Evolutionary conservation across 2,797 vertebrate species (phyloP).

Genomic region (Lepidocolaptes lacrymiger): DNA sequence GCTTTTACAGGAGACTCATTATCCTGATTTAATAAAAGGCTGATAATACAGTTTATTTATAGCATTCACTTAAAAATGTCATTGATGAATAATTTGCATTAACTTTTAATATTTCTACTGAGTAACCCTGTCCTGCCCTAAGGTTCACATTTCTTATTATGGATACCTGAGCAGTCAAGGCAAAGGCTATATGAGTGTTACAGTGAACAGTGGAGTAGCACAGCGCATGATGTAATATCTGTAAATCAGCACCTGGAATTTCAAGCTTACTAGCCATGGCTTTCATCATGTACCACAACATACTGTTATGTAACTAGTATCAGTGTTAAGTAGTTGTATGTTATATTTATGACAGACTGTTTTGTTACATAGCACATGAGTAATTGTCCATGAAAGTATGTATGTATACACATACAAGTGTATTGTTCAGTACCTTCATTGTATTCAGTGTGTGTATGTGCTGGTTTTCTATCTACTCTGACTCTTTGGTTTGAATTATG

Average conservation of each 20-base stretch:
- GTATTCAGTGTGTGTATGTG: not conserved
- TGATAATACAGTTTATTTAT: not conserved
- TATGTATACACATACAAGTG: not conserved
- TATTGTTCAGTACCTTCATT: not conserved
- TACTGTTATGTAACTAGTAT: not conserved
- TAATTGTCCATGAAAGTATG: not conserved
- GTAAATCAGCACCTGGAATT: not conserved
- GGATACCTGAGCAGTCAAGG: not conserved
- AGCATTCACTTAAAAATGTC: not conserved
- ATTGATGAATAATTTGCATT: not conserved
- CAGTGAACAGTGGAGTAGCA: not conserved
- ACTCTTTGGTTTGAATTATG: not conserved
- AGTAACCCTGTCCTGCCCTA: accelerated
- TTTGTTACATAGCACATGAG: not conserved
- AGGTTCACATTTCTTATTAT: not conserved
- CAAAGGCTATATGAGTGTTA: not conserved
- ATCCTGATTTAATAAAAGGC: not conserved
- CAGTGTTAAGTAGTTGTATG: not conserved
- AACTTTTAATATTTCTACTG: not conserved
- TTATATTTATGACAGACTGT: not conserved
- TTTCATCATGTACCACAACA: not conserved
- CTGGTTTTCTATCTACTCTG: not conserved
- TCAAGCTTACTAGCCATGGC: not conserved
- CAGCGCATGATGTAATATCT: not conserved
- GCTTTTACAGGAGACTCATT: not conserved